phyloP scores from a whole-genome alignment of 2,113 vertebrate genomes.

The Seriola dumerili region DNA sequence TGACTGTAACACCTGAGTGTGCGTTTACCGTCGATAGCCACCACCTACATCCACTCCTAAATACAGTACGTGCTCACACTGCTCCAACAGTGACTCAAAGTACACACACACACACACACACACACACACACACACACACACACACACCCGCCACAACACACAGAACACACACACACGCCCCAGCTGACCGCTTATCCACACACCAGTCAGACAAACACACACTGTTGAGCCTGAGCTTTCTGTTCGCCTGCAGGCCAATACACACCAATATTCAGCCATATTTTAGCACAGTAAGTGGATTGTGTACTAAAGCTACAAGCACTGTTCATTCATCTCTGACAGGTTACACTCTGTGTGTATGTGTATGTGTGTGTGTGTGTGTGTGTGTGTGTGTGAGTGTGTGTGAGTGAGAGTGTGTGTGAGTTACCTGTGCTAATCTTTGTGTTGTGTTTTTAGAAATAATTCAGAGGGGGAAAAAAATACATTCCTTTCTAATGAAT shows the following conservation, averaged over 20 bases:
- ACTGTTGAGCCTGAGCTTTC: conserved; percentile 21
- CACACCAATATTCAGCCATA: background rate
- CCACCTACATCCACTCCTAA: conserved; percentile 39
- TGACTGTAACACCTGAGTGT: conserved; percentile 1
- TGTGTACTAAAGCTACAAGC: conserved; percentile 1
- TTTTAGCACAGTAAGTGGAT: conserved; percentile 4
- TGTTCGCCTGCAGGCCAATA: background rate
- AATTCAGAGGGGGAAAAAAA: no score
- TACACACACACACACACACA: background rate
- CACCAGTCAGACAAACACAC: conserved; percentile 18
- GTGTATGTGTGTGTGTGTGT: background rate
- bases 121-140: background rate
- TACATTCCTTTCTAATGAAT: background rate
- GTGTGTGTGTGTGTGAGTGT: background rate
- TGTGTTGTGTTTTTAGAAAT: background rate
- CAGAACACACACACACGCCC: conserved; percentile 10
- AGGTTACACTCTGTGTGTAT: background rate
- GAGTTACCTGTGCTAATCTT: background rate
- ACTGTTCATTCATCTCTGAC: conserved; percentile 9
- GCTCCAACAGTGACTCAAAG: conserved; percentile 18
- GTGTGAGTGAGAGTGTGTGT: no score
- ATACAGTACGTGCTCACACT: conserved; percentile 5
- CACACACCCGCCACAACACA: background rate
- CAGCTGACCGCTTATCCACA: conserved; percentile 18
- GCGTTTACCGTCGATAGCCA: conserved; percentile 43